Base-by-base conservation (phyloP, 2,113 vertebrate genomes). In the Hemichromis elongatus region DNA sequence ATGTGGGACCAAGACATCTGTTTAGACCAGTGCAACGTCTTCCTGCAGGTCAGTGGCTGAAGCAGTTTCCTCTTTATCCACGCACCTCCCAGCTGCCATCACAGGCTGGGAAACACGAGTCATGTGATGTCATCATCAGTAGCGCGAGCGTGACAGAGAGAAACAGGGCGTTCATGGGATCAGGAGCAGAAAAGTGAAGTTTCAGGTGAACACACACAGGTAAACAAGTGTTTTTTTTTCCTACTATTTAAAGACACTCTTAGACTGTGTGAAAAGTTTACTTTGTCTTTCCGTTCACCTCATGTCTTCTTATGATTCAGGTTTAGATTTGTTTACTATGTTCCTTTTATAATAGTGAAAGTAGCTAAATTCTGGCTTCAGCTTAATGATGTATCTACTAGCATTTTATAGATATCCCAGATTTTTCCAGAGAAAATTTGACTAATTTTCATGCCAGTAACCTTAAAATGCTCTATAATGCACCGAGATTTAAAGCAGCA, bases 21-120 rank as follows among this genome's bases (percentile, higher is more conserved):
- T 86, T 84, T 75, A 66, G 57, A 45, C 66, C 55, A 19, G 33
- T 53, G 75, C n/a, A 52, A 52, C 52, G 68, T 90, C 79, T 45
- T 80, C 80, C 21, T 79, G 35, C 80, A 79, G 85, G 79, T 83
- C 90, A 91, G 77, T 21, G 53, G 18, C 42, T 66, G 42, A 80
- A 59, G 78, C 82, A 52, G 70, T 66, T 90, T 83, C 89, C 90
- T 87, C 87, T 85, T 79, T 79, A 57, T 79, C 77, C 79, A 81
- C 80, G 26, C 86, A 61, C 89, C 90, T 91, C 89, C 90, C 85
- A 40, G 5, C 82, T 87, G 84, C 66, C 85, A 78, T 73, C 61
- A 47, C 80, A 80, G 68, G 77, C 68, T 6, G 82, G 82, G 84
- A 90, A 92, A 90, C 88, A 88, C 87, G 86, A 95, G 91, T 92